Evolutionary conservation across 2,888 invertebrate genomes (phyloP).

Genomic region (Perithous albicinctus): DNA sequence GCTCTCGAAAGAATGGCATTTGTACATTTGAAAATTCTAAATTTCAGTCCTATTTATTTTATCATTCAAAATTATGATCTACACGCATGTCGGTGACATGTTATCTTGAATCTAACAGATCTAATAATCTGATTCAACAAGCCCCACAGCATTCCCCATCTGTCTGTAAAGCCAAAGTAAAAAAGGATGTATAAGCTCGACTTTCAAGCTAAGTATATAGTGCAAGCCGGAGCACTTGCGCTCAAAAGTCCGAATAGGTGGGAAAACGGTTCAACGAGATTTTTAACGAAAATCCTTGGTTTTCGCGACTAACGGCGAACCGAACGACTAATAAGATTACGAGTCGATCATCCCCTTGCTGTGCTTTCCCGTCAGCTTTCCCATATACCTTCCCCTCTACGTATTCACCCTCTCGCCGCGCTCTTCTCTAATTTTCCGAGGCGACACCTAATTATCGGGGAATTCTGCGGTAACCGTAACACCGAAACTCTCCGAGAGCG

Average conservation of each 20-base stretch:
- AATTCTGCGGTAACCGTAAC: conserved; percentile 70
- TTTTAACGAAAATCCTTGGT: conserved; percentile 71
- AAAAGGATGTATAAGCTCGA: conserved; percentile 1
- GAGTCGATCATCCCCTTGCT: conserved; percentile 57
- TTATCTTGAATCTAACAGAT: no score
- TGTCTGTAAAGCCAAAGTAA: not conserved
- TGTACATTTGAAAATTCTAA: no score
- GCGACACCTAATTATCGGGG: conserved; percentile 81
- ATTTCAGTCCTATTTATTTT: no score
- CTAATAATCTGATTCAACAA: not conserved
- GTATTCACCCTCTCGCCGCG: conserved; percentile 22
- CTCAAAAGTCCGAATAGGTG: not conserved
- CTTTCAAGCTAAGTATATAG: conserved; percentile 44
- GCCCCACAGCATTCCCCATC: not conserved
- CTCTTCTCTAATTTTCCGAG: conserved; percentile 73
- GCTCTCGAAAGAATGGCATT: no score
- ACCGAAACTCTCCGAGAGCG: conserved; percentile 49
- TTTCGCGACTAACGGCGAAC: conserved; percentile 61
- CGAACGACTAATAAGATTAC: conserved; percentile 77
- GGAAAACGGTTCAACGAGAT: conserved; percentile 46
- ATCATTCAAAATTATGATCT: no score
- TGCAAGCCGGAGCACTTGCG: conserved; percentile 59
- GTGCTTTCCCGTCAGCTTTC: conserved; percentile 59
- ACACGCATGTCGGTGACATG: no score
- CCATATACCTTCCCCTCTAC: not conserved